phyloP scores from a whole-genome alignment of 1,140 invertebrate genomes.

The Catajapyx aquilonaris region DNA sequence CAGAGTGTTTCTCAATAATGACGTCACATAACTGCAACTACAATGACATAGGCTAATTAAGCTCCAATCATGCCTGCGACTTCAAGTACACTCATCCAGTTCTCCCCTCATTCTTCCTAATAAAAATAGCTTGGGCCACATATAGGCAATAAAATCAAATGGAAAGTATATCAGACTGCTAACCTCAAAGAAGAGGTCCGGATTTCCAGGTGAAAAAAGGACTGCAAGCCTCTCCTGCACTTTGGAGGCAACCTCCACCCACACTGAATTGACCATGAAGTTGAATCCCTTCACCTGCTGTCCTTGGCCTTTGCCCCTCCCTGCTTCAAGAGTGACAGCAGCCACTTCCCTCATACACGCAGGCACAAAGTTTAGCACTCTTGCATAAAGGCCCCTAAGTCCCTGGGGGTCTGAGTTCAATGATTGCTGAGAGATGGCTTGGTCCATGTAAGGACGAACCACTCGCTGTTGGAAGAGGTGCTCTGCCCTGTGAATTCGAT shows the following conservation, averaged over 20 bases:
- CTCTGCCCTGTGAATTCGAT: too few relatives aligned
- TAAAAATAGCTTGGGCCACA: too few relatives aligned
- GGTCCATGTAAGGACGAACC: conserved; percentile 43
- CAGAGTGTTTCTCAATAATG: too few relatives aligned
- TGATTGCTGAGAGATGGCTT: conserved; percentile 49
- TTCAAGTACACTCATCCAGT: too few relatives aligned
- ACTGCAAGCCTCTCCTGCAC: conserved; percentile 51
- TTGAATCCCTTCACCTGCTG: conserved; percentile 44
- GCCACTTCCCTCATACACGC: conserved; percentile 35
- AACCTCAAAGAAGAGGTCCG: conserved; percentile 58
- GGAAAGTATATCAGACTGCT: conserved; percentile 8
- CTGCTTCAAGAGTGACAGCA: conserved; percentile 31
- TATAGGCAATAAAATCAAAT: too few relatives aligned
- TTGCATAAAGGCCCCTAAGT: conserved; percentile 48
- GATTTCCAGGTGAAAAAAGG: conserved; percentile 80
- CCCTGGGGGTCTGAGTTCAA: conserved; percentile 46
- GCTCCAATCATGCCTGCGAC: too few relatives aligned
- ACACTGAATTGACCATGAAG: conserved; percentile 72
- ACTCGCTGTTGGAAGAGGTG: conserved; percentile 43
- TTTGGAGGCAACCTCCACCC: conserved; percentile 61
- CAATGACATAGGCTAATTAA: too few relatives aligned
- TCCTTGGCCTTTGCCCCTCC: conserved; percentile 24
- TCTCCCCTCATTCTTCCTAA: too few relatives aligned
- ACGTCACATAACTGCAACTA: too few relatives aligned
- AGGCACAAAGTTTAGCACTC: conserved; percentile 47